Conservation (phyloP, 2,888 invertebrate genomes). For the Capitulum mitella region DNA sequence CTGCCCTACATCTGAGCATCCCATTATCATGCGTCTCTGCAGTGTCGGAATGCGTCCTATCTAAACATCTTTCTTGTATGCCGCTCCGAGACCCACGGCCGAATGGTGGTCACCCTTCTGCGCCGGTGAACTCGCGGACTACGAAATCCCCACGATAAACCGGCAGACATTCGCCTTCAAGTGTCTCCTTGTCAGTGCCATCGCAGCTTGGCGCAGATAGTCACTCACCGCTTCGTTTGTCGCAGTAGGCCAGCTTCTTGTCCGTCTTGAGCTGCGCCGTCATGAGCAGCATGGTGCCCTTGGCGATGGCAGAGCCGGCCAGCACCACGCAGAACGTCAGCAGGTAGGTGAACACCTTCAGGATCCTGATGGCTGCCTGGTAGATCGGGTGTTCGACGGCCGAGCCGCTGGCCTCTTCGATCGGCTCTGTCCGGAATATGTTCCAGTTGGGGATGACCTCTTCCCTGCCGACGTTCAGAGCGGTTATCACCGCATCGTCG, state of each 20-base stretch:
- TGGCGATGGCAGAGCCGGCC: slow-evolving; percentile 12
- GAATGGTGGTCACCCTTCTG: too few species aligned
- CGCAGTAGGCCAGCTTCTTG: slow-evolving; percentile 10
- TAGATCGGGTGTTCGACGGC: background rate
- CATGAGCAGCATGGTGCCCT: slow-evolving; percentile 27
- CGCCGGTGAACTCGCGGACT: too few species aligned
- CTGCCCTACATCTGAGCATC: too few species aligned
- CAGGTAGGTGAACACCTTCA: slow-evolving; percentile 23
- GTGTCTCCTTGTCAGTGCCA: too few species aligned
- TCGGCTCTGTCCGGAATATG: background rate
- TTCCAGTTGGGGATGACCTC: background rate
- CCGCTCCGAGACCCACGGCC: too few species aligned
- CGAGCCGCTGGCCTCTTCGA: background rate
- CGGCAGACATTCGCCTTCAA: too few species aligned
- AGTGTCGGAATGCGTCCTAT: too few species aligned
- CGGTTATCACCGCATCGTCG: too few species aligned
- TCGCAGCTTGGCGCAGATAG: too few species aligned
- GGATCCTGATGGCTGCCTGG: background rate
- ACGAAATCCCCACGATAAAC: too few species aligned
- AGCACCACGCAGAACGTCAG: slow-evolving; percentile 28
- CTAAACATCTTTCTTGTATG: too few species aligned
- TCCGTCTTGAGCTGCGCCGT: slow-evolving; percentile 26
- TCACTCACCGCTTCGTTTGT: background rate
- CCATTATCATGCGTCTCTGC: too few species aligned
- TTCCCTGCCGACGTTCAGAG: background rate